phyloP scores from a whole-genome alignment of 2,888 invertebrate species.

The Aphidoletes aphidimyza region DNA sequence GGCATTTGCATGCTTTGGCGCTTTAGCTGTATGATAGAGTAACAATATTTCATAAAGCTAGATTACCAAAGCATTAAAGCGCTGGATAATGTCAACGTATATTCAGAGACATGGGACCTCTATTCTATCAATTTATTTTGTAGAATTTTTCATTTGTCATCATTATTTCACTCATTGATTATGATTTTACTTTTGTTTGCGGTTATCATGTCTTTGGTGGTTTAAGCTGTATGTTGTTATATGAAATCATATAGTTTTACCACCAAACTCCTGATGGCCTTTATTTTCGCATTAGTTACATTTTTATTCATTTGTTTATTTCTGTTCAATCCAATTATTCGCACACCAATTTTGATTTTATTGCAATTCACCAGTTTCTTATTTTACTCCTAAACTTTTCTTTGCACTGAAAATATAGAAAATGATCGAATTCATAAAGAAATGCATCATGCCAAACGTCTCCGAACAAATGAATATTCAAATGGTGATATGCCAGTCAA shows the following conservation, averaged over 20 bases:
- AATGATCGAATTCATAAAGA: constrained; percentile 58
- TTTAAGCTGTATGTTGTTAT: constrained; percentile 76
- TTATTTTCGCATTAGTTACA: constrained; percentile 60
- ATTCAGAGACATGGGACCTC: not conserved
- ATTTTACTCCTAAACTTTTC: constrained; percentile 17
- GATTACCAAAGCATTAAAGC: constrained; percentile 88
- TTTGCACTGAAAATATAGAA: constrained; percentile 60
- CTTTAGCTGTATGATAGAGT: constrained; percentile 86
- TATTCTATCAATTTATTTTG: not conserved
- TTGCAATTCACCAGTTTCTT: not conserved
- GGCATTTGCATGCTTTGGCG: constrained; percentile 80
- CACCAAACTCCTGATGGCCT: constrained; percentile 74
- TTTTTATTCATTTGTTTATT: constrained; percentile 57
- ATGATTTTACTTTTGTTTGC: constrained; percentile 59
- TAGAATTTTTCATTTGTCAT: too few relatives aligned
- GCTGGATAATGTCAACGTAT: constrained; percentile 9
- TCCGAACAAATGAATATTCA: constrained; percentile 60
- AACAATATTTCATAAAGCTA: constrained; percentile 85
- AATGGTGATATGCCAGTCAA: constrained; percentile 58
- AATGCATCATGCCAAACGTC: constrained; percentile 65
- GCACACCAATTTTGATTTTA: constrained; percentile 3
- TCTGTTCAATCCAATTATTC: constrained; percentile 54
- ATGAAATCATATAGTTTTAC: constrained; percentile 77
- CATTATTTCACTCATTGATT: not conserved
- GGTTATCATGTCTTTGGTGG: constrained; percentile 76